These are phyloP conservation scores for Drosophila maculinotata DNA, from an alignment of 2,888 invertebrate species.

Conservation along the genomic window DNA sequence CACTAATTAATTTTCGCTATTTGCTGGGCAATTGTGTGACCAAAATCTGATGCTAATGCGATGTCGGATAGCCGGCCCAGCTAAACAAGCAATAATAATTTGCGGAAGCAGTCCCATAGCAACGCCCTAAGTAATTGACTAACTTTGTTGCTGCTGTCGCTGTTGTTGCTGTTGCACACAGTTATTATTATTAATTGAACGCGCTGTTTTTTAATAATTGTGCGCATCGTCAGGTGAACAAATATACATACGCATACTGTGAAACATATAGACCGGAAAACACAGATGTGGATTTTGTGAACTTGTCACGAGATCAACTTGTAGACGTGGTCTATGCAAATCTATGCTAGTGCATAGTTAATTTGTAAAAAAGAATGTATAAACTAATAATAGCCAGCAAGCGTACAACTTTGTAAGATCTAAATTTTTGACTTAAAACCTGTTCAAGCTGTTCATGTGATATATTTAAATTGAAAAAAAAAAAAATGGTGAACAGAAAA, in stretches of 20 bases:
- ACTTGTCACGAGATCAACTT: conserved; percentile 35
- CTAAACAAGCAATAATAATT: conserved; percentile 63
- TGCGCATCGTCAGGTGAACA: conserved; percentile 42
- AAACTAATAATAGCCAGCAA: conserved; percentile 18
- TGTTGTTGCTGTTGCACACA: conserved; percentile 21
- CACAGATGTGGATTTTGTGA: conserved; percentile 21
- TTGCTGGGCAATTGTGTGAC: conserved; percentile 46
- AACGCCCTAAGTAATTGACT: conserved; percentile 63
- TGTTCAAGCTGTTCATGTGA: conserved; percentile 36
- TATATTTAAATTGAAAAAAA: conserved; percentile 23
- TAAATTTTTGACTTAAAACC: conserved; percentile 37
- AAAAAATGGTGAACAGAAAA: conserved; percentile 12
- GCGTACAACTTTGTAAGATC: conserved; percentile 45
- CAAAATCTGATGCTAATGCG: conserved; percentile 68
- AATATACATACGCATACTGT: neutral
- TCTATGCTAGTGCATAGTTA: conserved; percentile 23
- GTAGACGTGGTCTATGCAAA: conserved; percentile 11
- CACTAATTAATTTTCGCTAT: conserved; percentile 73
- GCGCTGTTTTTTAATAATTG: conserved; percentile 24
- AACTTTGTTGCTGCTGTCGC: conserved; percentile 32
- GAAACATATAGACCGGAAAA: conserved; percentile 36
- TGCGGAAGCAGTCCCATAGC: conserved; percentile 73
- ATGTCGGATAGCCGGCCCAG: conserved; percentile 46
- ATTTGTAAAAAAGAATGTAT: conserved; percentile 19
- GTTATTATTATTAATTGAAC: conserved; percentile 65